Conservation (phyloP, 2,888 invertebrate genomes). For the Poecilobothrus nobilitatus region DNA sequence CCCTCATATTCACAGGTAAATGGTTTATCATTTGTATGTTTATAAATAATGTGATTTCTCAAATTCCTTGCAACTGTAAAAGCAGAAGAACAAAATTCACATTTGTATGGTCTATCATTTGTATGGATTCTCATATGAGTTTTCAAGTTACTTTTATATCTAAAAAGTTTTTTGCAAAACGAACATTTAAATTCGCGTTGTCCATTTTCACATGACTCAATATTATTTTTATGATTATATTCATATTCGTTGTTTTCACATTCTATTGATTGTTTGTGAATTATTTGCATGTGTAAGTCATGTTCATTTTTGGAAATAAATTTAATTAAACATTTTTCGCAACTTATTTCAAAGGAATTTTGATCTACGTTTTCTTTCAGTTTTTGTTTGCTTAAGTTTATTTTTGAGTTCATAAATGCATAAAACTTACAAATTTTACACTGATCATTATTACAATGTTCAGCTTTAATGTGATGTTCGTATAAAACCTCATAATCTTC, state of each 20-base stretch:
- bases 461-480: neutral
- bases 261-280: too few relatives aligned
- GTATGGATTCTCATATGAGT: neutral
- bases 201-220: too few relatives aligned
- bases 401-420: neutral
- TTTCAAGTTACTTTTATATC: neutral
- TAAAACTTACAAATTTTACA: neutral
- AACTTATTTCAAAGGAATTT: too few relatives aligned
- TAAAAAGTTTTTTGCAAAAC: neutral
- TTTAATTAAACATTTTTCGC: too few relatives aligned
- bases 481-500: neutral
- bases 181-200: too few relatives aligned
- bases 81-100: neutral
- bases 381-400: neutral
- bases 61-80: neutral
- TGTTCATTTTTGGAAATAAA: too few relatives aligned
- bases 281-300: too few relatives aligned
- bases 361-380: too few relatives aligned
- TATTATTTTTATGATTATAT: too few relatives aligned
- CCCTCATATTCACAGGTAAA: neutral
- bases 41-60: neutral
- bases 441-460: neutral
- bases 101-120: neutral
- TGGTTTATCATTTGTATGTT: neutral
- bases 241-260: too few relatives aligned